Evolutionary conservation across 2,797 vertebrate species (phyloP), one percentile per base, ranked within the genome.

Genomic region (Allobates femoralis): DNA sequence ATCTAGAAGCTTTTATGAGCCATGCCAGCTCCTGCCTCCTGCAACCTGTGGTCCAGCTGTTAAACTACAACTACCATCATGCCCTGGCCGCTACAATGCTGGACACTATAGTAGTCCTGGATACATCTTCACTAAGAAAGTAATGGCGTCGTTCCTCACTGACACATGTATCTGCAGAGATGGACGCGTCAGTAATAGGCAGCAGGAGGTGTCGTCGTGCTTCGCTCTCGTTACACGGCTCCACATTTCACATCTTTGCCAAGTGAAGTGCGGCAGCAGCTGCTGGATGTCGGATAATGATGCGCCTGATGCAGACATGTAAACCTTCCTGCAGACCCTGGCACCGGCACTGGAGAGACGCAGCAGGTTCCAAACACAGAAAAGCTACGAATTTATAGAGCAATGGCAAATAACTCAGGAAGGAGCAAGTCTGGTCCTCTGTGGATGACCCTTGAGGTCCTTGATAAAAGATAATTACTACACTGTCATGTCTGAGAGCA

Each of bases 301-400:
- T 30, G 74, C 0, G 74, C 16, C 74, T 19, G 50, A 1, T 55
- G 26, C 69, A 73, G 46, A 32, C 51, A 55, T 21, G 51, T 51
- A 76, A 30, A 76, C 74, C 55, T 75, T 53, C 50, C 21, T 19
- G 51, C 74, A 55, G 26, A 51, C 34, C 69, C 46, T 73, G 69
- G 69, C 37, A 21, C 64, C 10, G 16, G 64, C 30, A 46, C 34
- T 21, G 69, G 69, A 23, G 2, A 23, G 32, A 37, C 2, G 19
- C 34, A 21, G 34, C 66, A 69, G 19, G 56, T 60, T 60, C 21
- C 56, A 60, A 4, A 15, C 34, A 67, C 64, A 71, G 67, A 41
- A 71, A 71, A 30, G 62, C 23, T 5, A 30, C 15, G 62, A 18
- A 66, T 37, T 37, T 41, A 19, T 34, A 34, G 16, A 32, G 62